phyloP scores from a whole-genome alignment of 2,113 vertebrate genomes.

The Callithrix jacchus region DNA sequence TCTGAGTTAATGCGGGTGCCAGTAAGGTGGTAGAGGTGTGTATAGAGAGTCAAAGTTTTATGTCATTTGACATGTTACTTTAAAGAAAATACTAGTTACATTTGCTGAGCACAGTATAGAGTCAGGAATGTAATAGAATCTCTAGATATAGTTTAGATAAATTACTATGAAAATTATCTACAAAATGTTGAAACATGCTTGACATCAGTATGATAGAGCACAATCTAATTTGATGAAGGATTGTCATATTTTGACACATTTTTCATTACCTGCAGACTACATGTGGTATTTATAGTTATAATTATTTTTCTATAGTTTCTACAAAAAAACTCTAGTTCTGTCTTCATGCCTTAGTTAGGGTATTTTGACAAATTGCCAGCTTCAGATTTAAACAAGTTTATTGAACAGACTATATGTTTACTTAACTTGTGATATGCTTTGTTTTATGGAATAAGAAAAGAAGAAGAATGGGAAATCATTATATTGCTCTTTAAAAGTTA shows the following conservation, averaged over 20 bases:
- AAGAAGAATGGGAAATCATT: constrained; percentile 14
- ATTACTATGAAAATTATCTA: constrained; percentile 4
- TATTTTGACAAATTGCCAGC: constrained; percentile 10
- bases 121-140: constrained; percentile 2
- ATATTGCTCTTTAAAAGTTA: constrained; percentile 20
- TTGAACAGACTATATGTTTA: constrained; percentile 1
- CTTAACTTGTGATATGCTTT: constrained; percentile 13
- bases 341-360: constrained; percentile 10
- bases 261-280: not conserved
- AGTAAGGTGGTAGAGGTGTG: constrained; percentile 21
- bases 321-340: not conserved
- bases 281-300: constrained; percentile 25
- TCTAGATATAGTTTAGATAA: constrained; percentile 30
- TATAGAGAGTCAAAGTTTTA: constrained; percentile 31
- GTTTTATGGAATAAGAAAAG: constrained; percentile 16
- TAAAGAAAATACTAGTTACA: constrained; percentile 51
- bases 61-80: constrained; percentile 21
- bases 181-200: constrained; percentile 46
- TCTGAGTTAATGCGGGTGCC: constrained; percentile 32
- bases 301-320: constrained; percentile 35
- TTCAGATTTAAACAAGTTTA: not conserved
- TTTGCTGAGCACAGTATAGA: constrained; percentile 19
- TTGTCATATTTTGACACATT: not conserved
- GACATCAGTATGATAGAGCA: not conserved
- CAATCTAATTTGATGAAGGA: not conserved